These are phyloP conservation scores for Mizuhopecten yessoensis DNA, from an alignment of 1,140 invertebrate genomes.

Conservation along the genomic window DNA sequence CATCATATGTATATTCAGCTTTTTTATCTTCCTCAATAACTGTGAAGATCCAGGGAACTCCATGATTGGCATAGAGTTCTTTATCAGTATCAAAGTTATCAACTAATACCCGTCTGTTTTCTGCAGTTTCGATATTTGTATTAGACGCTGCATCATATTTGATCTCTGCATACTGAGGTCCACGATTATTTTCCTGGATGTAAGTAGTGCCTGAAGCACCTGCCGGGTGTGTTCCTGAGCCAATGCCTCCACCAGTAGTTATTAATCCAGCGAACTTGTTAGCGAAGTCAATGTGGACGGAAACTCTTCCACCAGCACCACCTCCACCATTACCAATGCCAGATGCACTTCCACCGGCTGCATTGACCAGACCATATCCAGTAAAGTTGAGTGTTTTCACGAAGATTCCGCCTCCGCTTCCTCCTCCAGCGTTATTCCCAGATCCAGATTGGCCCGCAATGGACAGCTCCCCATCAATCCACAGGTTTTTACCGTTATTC, in stretches of 20 bases:
- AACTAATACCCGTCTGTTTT: constrained; percentile 68
- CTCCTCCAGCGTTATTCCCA: constrained; percentile 71
- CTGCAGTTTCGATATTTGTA: constrained; percentile 58
- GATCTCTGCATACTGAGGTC: constrained; percentile 76
- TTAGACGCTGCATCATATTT: constrained; percentile 72
- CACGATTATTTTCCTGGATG: constrained; percentile 74
- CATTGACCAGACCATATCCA: constrained; percentile 74
- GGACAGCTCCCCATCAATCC: constrained; percentile 72
- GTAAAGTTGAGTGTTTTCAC: constrained; percentile 77
- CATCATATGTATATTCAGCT: constrained; percentile 74
- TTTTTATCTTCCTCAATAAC: constrained; percentile 69
- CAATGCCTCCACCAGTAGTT: constrained; percentile 70
- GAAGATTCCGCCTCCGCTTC: constrained; percentile 74
- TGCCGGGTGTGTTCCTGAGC: constrained; percentile 62
- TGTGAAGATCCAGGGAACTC: constrained; percentile 75
- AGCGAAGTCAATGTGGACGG: constrained; percentile 70
- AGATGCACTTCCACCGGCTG: constrained; percentile 69
- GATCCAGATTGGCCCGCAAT: constrained; percentile 68
- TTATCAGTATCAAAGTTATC: constrained; percentile 74
- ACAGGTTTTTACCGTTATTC: constrained; percentile 71
- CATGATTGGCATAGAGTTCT: constrained; percentile 69
- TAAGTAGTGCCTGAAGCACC: constrained; percentile 77
- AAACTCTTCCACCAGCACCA: constrained; percentile 73
- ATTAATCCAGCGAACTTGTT: constrained; percentile 72
- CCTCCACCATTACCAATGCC: constrained; percentile 66